Percentiles rank a stretch among this genome's conserved stretches.
phyloP scores from a whole-genome alignment of 1,140 invertebrate species.

The Magallana ariakensis region DNA sequence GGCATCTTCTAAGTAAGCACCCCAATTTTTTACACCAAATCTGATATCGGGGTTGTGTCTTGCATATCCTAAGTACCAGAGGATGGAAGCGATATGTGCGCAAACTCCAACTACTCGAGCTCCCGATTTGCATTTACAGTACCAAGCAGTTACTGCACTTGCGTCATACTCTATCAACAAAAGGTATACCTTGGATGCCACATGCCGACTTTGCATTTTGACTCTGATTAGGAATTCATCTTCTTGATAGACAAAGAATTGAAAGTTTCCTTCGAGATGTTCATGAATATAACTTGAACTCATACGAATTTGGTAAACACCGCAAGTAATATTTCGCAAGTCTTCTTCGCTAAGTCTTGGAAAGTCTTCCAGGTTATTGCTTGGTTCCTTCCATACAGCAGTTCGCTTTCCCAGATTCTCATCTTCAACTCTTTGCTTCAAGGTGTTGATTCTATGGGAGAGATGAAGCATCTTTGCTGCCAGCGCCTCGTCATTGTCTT shows the following conservation, averaged over 20 bases:
- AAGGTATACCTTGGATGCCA: slow-evolving; percentile 11
- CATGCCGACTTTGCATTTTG: slow-evolving; percentile 46
- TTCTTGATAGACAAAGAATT: slow-evolving; percentile 21
- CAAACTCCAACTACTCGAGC: slow-evolving; percentile 45
- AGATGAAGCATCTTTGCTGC: no score
- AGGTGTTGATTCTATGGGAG: no score
- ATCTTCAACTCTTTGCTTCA: no score
- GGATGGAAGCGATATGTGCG: slow-evolving; percentile 7
- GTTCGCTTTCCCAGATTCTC: no score
- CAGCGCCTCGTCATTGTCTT: no score
- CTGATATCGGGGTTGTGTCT: not conserved
- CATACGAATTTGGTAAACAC: slow-evolving; percentile 39
- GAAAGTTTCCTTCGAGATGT: slow-evolving; percentile 19
- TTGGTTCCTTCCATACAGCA: not conserved
- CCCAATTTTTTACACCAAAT: slow-evolving; percentile 19
- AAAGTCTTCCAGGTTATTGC: slow-evolving; percentile 38
- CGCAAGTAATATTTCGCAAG: slow-evolving; percentile 43
- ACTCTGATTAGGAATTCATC: not conserved
- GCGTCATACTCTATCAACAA: slow-evolving; percentile 38
- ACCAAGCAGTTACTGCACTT: slow-evolving; percentile 29
- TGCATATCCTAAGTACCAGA: slow-evolving; percentile 44
- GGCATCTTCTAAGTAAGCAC: not conserved
- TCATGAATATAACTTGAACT: slow-evolving; percentile 43
- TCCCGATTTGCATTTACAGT: slow-evolving; percentile 43
- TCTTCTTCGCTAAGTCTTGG: slow-evolving; percentile 31